Conservation (phyloP, 2,797 vertebrate genomes). For the Coilia nasus region DNA sequence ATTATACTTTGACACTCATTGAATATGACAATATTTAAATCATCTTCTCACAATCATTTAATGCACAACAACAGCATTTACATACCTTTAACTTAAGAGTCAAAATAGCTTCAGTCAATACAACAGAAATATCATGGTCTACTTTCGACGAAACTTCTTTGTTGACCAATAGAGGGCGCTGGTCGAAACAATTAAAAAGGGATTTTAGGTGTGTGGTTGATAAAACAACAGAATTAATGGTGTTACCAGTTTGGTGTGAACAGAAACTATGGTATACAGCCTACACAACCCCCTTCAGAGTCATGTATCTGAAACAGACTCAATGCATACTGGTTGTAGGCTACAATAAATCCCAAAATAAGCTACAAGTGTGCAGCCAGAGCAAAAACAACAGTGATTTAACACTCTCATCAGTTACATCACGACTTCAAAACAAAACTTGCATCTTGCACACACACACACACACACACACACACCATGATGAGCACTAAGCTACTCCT, state of each 20-base stretch:
- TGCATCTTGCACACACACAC: no score
- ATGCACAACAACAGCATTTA: no score
- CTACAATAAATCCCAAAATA: no score
- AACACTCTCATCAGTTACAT: neutral
- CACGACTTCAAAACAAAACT: neutral
- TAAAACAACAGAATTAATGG: neutral
- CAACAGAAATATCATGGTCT: neutral
- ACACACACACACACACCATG: no score
- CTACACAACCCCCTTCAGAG: neutral
- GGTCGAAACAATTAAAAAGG: neutral
- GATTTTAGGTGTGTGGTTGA: no score
- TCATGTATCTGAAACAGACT: neutral
- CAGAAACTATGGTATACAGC: neutral
- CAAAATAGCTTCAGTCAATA: neutral
- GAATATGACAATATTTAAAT: no score
- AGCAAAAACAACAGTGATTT: neutral
- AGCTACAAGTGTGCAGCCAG: neutral
- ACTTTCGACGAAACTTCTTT: neutral
- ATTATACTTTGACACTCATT: no score
- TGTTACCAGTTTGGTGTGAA: neutral
- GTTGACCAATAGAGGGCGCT: constrained; percentile 5
- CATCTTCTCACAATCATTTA: no score
- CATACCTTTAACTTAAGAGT: neutral
- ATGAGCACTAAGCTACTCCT: no score
- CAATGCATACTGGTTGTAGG: neutral